Base-by-base conservation (phyloP, 2,113 vertebrate species). In the Dendropsophus ebraccatus region DNA sequence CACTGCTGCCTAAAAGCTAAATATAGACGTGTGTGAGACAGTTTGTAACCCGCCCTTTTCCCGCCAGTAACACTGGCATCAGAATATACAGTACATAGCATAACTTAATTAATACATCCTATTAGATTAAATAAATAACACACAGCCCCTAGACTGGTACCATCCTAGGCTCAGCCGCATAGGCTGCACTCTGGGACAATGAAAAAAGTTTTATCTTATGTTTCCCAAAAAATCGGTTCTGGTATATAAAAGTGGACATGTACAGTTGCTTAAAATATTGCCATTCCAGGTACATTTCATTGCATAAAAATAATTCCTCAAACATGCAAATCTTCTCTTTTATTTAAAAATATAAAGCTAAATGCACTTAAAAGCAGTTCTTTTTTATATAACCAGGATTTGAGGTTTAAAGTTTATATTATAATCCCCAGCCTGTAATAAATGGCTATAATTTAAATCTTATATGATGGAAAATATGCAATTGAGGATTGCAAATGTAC, bases 371-470 rank as follows among this genome's bases (percentile, higher is more conserved):
- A 17, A 67, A 28, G 25, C 7, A 65, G 19, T 5, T n/a, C 13
- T 81, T 67, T 65, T 19, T 35, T 67, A 21, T 67, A 21, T 28
- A 67, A 35, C n/a, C 21, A 81, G 49, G 30, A 81, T 67, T 81
- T 50, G 60, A 80, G 77, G 21, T 80, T 56, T 58, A 28, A 80
- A 21, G 77, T 80, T 80, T 80, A 80, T 45, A 80, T 80, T 78
- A 28, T 37, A 80, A 45, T 35, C 56, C 77, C n/a, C 23, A 60
- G 32, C 23, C 37, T 80, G 45, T 54, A 77, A 80, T 35, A 80
- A 80, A 80, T 80, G 56, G 50, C 23, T 80, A 28, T 80, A 80
- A 80, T 80, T 80, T 80, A 25, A 6, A 80, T 80, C 32, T 58
- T 5, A 2, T 5, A n/a, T 35, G 10, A 21, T 58, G 30, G 45